Evolutionary conservation across 2,888 invertebrate species (phyloP).

Genomic region (Meloe dianella): DNA sequence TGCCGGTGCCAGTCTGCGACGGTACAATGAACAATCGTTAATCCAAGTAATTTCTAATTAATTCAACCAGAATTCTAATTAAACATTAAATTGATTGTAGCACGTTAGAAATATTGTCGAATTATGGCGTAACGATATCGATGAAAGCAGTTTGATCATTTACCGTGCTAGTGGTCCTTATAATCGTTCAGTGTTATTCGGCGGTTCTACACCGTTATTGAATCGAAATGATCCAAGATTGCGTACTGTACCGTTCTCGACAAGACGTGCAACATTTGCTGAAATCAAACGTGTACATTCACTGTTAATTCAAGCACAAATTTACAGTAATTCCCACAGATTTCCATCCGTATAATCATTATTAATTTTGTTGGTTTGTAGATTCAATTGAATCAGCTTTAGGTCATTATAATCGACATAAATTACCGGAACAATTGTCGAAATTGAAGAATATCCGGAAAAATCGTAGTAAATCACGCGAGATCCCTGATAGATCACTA

Average conservation of each 20-base stretch:
- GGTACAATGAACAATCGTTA: slow-evolving; percentile 80
- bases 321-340: slow-evolving; percentile 65
- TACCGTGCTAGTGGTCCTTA: slow-evolving; percentile 77
- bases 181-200: slow-evolving; percentile 76
- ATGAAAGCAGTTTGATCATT: slow-evolving; percentile 73
- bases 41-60: slow-evolving; percentile 65
- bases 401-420: slow-evolving; percentile 44
- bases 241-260: slow-evolving; percentile 80
- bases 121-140: slow-evolving; percentile 72
- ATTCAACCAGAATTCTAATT: neutral
- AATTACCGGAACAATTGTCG: slow-evolving; percentile 40
- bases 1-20: slow-evolving; percentile 79
- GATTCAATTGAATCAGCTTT: slow-evolving; percentile 62
- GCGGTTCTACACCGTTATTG: slow-evolving; percentile 74
- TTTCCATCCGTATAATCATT: neutral
- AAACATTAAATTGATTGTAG: slow-evolving; percentile 59
- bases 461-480: slow-evolving; percentile 68
- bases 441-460: slow-evolving; percentile 53
- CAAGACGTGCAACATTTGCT: slow-evolving; percentile 78
- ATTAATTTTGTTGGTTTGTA: slow-evolving; percentile 48
- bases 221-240: slow-evolving; percentile 68
- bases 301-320: slow-evolving; percentile 68
- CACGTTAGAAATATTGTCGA: slow-evolving; percentile 76
- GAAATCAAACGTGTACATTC: slow-evolving; percentile 79
- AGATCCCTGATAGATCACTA: slow-evolving; percentile 63